Evolutionary conservation across 2,888 invertebrate species (phyloP).

Genomic region (Machimus atricapillus): DNA sequence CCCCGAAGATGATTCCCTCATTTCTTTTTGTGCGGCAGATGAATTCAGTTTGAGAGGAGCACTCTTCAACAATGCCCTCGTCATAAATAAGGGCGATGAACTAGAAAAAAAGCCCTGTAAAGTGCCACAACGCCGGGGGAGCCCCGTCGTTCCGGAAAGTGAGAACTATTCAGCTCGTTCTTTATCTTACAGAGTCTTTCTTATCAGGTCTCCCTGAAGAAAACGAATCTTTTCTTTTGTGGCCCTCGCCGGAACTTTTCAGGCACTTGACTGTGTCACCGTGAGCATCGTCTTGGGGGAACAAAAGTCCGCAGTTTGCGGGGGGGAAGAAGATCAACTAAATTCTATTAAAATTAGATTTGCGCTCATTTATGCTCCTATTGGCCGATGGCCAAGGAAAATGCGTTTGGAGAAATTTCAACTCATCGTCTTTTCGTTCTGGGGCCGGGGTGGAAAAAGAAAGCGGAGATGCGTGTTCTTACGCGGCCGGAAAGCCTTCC

Average conservation of each 20-base stretch:
- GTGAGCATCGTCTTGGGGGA: neutral
- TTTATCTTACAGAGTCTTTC: neutral
- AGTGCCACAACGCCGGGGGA: neutral
- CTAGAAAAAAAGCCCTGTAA: neutral
- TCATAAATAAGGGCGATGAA: neutral
- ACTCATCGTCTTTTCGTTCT: neutral
- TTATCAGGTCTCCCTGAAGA: neutral
- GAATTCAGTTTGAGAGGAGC: neutral
- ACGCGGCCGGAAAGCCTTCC: neutral
- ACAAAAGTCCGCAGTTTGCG: neutral
- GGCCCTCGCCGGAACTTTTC: neutral
- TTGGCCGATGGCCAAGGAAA: neutral
- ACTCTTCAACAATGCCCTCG: neutral
- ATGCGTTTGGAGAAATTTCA: conserved; percentile 28
- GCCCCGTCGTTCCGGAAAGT: neutral
- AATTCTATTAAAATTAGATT: conserved; percentile 19
- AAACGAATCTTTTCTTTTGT: neutral
- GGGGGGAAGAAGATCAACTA: neutral
- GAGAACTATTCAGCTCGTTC: neutral
- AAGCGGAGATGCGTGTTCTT: neutral
- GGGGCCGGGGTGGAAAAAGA: neutral
- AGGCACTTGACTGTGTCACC: neutral
- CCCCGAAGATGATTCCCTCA: neutral
- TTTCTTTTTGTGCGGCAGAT: neutral
- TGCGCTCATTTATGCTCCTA: neutral